Percentiles rank a stretch among this genome's conserved stretches.
These are phyloP conservation scores for Rallus crepitans DNA, from an alignment of 2,797 vertebrate species.

Conservation along the genomic window DNA sequence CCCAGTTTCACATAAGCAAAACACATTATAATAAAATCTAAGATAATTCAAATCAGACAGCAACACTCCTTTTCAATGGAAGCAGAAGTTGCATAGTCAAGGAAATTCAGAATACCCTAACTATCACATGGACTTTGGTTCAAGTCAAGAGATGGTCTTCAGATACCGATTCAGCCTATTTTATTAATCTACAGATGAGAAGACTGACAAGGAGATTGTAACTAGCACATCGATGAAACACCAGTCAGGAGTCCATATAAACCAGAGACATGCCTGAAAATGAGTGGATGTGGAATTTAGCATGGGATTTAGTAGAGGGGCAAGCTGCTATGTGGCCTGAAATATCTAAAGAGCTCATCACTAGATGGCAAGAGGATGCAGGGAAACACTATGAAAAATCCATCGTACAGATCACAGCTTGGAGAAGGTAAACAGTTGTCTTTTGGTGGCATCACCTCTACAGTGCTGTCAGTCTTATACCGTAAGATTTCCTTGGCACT, in stretches of 20 bases:
- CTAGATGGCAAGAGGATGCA: background rate
- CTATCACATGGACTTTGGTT: background rate
- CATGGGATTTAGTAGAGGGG: background rate
- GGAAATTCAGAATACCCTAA: background rate
- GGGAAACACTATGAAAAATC: background rate
- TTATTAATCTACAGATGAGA: background rate
- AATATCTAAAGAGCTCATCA: background rate
- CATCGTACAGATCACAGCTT: background rate
- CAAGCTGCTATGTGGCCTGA: background rate
- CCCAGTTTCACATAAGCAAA: background rate
- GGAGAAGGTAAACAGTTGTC: background rate
- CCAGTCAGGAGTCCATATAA: background rate
- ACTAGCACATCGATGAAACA: background rate
- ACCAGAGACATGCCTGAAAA: background rate
- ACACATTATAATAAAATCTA: background rate
- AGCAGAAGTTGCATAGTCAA: background rate
- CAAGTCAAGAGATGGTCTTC: background rate
- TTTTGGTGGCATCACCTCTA: background rate
- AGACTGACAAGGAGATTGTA: background rate
- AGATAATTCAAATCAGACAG: background rate
- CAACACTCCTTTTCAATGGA: background rate
- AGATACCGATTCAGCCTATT: background rate
- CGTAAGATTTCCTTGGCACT: background rate
- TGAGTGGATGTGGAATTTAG: background rate
- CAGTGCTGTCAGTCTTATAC: background rate